phyloP scores from a whole-genome alignment of 2,113 vertebrate genomes.

The Macquaria australasica region DNA sequence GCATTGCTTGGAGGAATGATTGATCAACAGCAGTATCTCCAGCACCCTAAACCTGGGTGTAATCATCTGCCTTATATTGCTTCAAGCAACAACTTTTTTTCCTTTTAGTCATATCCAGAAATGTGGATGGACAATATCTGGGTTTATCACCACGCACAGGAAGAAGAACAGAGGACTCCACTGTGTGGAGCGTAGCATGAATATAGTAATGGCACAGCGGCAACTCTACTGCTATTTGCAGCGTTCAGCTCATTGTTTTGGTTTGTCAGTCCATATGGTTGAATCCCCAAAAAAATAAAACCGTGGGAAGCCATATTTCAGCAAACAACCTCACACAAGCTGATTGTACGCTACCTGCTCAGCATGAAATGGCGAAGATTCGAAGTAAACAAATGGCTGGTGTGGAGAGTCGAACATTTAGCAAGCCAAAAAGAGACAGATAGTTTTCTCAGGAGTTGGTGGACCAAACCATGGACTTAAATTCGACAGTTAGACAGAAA shows the following conservation, averaged over 20 bases:
- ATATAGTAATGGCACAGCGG: background rate
- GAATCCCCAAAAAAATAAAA: slow-evolving; percentile 17
- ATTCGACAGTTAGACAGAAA: background rate
- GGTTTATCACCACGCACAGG: background rate
- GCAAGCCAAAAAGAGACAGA: background rate
- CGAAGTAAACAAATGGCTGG: slow-evolving; percentile 5
- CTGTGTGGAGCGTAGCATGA: background rate
- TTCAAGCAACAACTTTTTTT: slow-evolving; percentile 1
- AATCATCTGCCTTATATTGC: slow-evolving; percentile 8
- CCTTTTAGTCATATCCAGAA: slow-evolving; percentile 3
- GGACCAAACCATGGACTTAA: background rate
- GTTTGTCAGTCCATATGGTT: slow-evolving; percentile 28
- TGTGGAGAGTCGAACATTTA: background rate
- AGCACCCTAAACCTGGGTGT: background rate
- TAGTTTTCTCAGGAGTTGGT: background rate
- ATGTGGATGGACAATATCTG: background rate
- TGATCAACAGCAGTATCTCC: slow-evolving; percentile 19
- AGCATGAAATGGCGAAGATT: slow-evolving; percentile 13
- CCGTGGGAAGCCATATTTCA: slow-evolving; percentile 22
- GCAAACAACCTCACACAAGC: slow-evolving; percentile 14
- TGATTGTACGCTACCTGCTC: slow-evolving; percentile 18
- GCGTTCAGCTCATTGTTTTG: slow-evolving; percentile 31
- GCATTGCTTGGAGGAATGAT: slow-evolving; percentile 22
- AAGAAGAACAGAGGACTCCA: slow-evolving; percentile 2
- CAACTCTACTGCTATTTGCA: background rate